A percentile compares a stretch with the other conserved stretches of the same genome.
Conservation (phyloP, 2,797 vertebrate genomes). For the Smutsia temminckii region DNA sequence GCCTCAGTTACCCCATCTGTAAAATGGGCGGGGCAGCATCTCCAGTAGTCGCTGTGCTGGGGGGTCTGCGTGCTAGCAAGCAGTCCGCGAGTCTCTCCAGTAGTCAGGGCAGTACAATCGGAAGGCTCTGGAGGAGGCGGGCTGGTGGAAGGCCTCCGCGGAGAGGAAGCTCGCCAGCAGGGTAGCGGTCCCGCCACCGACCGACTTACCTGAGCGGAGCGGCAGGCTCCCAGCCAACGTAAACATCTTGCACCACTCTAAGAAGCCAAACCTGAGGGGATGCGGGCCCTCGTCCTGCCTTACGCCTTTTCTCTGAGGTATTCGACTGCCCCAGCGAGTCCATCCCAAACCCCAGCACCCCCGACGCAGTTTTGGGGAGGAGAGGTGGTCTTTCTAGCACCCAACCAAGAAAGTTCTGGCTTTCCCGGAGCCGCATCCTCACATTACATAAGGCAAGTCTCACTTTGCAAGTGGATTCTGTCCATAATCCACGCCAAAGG, state of each 20-base stretch:
- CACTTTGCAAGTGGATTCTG: background rate
- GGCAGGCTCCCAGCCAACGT: background rate
- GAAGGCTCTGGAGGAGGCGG: background rate
- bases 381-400: background rate
- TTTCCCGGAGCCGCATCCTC: background rate
- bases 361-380: too few species aligned
- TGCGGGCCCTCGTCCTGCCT: background rate
- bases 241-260: background rate
- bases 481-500: background rate
- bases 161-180: background rate
- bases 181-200: background rate
- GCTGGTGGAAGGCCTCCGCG: background rate
- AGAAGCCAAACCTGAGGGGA: background rate
- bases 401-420: background rate
- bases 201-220: background rate
- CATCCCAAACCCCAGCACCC: too few species aligned
- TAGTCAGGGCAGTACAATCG: fast-evolving
- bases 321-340: background rate
- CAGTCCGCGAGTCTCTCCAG: background rate
- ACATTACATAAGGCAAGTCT: background rate
- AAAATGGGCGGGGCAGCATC: background rate
- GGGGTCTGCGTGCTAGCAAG: background rate
- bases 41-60: background rate
- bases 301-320: background rate
- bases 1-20: background rate